Conservation (phyloP, 2,888 invertebrate species). For the Ethmia dodecea region DNA sequence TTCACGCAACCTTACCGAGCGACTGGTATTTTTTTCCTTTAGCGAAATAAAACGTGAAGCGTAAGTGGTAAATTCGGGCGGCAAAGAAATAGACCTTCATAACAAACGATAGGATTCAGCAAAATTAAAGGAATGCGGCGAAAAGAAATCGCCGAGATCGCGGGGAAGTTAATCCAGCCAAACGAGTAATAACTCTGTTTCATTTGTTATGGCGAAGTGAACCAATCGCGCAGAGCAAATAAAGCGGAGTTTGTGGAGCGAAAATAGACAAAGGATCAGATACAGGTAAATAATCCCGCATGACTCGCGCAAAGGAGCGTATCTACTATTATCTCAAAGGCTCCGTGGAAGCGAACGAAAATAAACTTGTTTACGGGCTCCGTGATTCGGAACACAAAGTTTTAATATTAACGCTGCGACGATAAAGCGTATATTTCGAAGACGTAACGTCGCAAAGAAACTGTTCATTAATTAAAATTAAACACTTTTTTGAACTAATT, state of each 20-base stretch:
- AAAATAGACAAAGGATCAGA: conserved; percentile 71
- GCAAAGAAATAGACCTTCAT: conserved; percentile 9
- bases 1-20: no score
- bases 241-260: conserved; percentile 64
- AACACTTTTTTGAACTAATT: no score
- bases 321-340: conserved; percentile 46
- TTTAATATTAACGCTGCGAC: background rate
- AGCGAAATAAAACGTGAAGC: no score
- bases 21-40: no score
- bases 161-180: conserved; percentile 52
- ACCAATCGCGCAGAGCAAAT: conserved; percentile 66
- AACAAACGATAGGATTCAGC: conserved; percentile 19
- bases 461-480: no score
- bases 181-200: conserved; percentile 61
- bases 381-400: background rate
- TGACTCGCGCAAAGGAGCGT: conserved; percentile 51
- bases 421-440: no score
- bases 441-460: no score
- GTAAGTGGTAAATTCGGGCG: no score
- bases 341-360: conserved; percentile 37
- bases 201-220: conserved; percentile 65
- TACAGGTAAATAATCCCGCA: conserved; percentile 58
- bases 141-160: conserved; percentile 28
- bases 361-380: conserved; percentile 33
- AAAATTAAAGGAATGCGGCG: conserved; percentile 22